These are phyloP conservation scores for Cataglyphis cursor DNA, from an alignment of 2,888 invertebrate genomes.

Conservation along the genomic window DNA sequence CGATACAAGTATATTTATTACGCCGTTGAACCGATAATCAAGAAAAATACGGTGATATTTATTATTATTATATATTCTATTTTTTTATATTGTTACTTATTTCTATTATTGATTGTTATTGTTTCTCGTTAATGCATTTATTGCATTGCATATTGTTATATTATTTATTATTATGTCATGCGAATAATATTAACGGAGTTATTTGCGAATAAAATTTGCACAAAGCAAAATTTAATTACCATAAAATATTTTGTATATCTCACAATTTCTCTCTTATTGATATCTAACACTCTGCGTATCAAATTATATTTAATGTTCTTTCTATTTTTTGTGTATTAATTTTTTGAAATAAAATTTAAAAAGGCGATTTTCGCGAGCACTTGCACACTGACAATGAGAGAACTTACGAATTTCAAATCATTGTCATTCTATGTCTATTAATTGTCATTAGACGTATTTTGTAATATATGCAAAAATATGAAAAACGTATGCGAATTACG, in stretches of 20 bases:
- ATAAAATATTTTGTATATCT: slow-evolving; percentile 13
- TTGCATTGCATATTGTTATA: background rate
- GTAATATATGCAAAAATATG: background rate
- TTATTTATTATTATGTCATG: background rate
- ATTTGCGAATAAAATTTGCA: background rate
- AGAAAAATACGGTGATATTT: background rate
- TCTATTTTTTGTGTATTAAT: too few species aligned
- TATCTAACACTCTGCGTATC: too few species aligned
- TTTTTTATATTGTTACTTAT: background rate
- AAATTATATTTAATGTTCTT: background rate
- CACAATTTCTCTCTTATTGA: background rate
- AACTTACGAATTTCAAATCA: background rate
- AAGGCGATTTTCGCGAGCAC: background rate
- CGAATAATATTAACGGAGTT: background rate
- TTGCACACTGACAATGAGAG: background rate
- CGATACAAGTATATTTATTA: slow-evolving; percentile 7
- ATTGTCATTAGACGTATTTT: background rate
- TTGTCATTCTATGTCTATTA: background rate
- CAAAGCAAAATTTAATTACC: background rate
- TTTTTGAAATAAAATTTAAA: background rate
- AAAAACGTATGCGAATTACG: background rate
- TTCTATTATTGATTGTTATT: background rate
- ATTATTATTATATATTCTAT: background rate
- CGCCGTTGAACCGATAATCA: background rate
- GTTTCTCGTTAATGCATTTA: background rate